Evolutionary conservation across 2,113 vertebrate species (phyloP), one percentile per base, ranked within the genome.

Genomic region (Shinisaurus crocodilurus): DNA sequence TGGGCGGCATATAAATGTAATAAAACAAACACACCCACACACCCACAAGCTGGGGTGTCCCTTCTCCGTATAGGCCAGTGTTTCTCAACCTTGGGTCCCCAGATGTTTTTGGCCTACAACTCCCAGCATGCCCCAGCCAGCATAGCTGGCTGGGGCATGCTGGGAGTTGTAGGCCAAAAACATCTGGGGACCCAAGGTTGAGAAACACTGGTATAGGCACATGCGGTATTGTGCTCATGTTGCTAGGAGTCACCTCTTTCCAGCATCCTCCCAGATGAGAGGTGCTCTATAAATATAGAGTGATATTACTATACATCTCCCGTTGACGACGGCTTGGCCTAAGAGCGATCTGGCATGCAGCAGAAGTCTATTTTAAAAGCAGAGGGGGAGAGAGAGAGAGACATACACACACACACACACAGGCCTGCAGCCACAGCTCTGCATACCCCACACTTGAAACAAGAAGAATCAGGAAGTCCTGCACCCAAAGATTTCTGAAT

Each of bases 281-380:
- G 87, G 60, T 43, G 82, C 89, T 86, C 90, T 92, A 90, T 89
- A 90, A 91, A 96, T 88, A 94, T 82, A 40, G 85, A 84, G 2
- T 0, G 89, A 65, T 6, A 1, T 54, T 89, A 3, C 45, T 29
- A 18, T 0, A 0, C 0, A 5, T 75, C 86, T 89, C 75, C 85
- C 23, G 6, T 2, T 82, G 90, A 3, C 0, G 3, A 27, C 2
- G 0, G 50, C 74, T 1, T 0, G 6, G 27, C 50, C 25, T 23
- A 0, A 1, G 43, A 70, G 45, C 43, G 86, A 25, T 37, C 63
- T 34, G 45, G 45, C 18, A 43, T 57, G 70, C 0, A 0, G 37
- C 0, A 0, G 57, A 29, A 10, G 0, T n/a, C 48, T 25, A 29
- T 48, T 84, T 5, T 65, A 87, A 88, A n/a, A 89, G 87, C 57